Conservation (phyloP, 2,797 vertebrate genomes). For the Galago senegalensis region DNA sequence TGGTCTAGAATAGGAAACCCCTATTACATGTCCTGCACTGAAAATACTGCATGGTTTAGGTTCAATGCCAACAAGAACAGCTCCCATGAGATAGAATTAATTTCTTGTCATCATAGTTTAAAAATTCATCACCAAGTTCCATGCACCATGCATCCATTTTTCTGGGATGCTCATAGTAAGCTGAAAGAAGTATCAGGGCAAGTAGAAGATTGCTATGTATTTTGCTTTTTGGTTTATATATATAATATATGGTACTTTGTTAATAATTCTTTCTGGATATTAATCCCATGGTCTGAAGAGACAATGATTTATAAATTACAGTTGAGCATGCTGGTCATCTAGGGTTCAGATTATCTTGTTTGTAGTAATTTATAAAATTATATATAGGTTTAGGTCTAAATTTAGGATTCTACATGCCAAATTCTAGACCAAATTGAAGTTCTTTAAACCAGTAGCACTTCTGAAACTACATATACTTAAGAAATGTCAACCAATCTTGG, state of each 20-base stretch:
- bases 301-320: slow-evolving; percentile 2
- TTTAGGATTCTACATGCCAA: not conserved
- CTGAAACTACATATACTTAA: slow-evolving; percentile 34
- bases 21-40: not conserved
- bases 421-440: slow-evolving; percentile 34
- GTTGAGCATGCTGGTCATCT: not conserved
- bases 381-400: not conserved
- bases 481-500: slow-evolving; percentile 50
- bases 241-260: not conserved
- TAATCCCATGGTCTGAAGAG: not conserved
- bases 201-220: not conserved
- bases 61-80: not conserved
- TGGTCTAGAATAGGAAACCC: not conserved
- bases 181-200: not conserved
- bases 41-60: not conserved
- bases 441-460: slow-evolving; percentile 14
- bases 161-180: not conserved
- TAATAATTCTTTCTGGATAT: slow-evolving; percentile 44
- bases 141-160: not conserved
- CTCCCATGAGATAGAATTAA: not conserved
- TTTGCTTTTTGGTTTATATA: not conserved
- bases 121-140: slow-evolving; percentile 22
- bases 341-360: not conserved
- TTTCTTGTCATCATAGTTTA: not conserved
- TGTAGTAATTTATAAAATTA: slow-evolving; percentile 57